Evolutionary conservation across 2,888 invertebrate genomes (phyloP).

Genomic region (Clusia tigrina): DNA sequence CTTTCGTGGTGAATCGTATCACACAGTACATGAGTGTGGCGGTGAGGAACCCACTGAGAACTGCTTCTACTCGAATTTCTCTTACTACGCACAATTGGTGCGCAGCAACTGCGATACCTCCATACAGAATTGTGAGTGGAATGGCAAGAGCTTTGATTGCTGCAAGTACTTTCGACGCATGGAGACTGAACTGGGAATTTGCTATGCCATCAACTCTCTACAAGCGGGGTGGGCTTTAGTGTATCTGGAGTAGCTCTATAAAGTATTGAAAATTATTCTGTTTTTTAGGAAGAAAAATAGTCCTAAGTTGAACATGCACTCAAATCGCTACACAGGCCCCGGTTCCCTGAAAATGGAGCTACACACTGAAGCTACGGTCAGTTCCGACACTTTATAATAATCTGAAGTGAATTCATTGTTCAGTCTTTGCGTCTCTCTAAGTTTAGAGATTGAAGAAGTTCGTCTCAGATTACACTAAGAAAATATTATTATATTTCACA

Average conservation of each 20-base stretch:
- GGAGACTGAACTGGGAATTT: constrained; percentile 74
- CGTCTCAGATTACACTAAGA: no score
- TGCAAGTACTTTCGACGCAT: constrained; percentile 72
- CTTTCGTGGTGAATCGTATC: constrained; percentile 74
- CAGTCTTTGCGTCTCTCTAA: background rate
- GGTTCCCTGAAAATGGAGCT: constrained; percentile 69
- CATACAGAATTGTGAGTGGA: constrained; percentile 70
- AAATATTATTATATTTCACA: no score
- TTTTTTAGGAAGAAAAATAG: constrained; percentile 62
- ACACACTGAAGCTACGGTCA: constrained; percentile 66
- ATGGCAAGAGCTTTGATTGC: constrained; percentile 70
- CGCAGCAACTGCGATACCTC: constrained; percentile 69
- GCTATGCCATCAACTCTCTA: constrained; percentile 73
- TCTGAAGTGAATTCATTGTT: background rate
- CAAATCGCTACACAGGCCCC: constrained; percentile 72
- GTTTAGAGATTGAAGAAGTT: background rate
- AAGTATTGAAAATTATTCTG: background rate
- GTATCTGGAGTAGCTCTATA: no score
- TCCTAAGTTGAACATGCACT: constrained; percentile 69
- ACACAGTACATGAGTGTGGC: constrained; percentile 71
- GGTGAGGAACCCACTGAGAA: constrained; percentile 65
- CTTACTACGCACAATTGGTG: constrained; percentile 69
- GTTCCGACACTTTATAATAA: background rate
- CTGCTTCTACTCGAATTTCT: constrained; percentile 71
- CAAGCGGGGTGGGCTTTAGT: constrained; percentile 62